Evolutionary conservation across 2,113 vertebrate species (phyloP).

Genomic region (Salvelinus namaycush): DNA sequence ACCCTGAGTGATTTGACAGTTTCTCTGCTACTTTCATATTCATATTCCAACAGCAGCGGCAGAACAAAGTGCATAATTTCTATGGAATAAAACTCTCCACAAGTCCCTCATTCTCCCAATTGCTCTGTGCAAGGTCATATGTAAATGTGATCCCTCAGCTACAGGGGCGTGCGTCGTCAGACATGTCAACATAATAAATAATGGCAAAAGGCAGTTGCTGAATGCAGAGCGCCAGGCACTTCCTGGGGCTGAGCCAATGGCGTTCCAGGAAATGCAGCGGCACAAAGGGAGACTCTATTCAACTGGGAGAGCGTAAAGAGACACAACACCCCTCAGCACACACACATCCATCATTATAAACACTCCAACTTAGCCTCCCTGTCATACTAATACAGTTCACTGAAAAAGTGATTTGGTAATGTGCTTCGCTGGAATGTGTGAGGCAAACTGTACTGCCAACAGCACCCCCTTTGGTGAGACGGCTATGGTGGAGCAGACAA

Average conservation of each 20-base stretch:
- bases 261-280: constrained; percentile 9
- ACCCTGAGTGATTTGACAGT: neutral
- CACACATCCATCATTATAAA: constrained; percentile 28
- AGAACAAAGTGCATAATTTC: constrained; percentile 67
- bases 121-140: constrained; percentile 71
- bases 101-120: constrained; percentile 44
- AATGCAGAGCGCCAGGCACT: constrained; percentile 39
- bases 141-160: constrained; percentile 63
- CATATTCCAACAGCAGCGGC: constrained; percentile 43
- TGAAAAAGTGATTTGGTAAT: neutral
- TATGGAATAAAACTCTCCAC: constrained; percentile 50
- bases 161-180: constrained; percentile 46
- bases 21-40: constrained; percentile 51
- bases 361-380: neutral
- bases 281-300: constrained; percentile 11
- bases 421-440: too few relatives aligned
- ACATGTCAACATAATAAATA: constrained; percentile 51
- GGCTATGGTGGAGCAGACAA: neutral
- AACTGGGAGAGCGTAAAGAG: neutral
- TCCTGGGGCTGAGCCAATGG: constrained; percentile 18
- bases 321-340: neutral
- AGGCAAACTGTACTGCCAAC: too few relatives aligned
- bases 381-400: neutral
- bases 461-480: too few relatives aligned
- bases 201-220: constrained; percentile 55